Percentiles rank a stretch among this genome's conserved stretches.
phyloP scores from a whole-genome alignment of 1,140 invertebrate species.

The Physella acuta region DNA sequence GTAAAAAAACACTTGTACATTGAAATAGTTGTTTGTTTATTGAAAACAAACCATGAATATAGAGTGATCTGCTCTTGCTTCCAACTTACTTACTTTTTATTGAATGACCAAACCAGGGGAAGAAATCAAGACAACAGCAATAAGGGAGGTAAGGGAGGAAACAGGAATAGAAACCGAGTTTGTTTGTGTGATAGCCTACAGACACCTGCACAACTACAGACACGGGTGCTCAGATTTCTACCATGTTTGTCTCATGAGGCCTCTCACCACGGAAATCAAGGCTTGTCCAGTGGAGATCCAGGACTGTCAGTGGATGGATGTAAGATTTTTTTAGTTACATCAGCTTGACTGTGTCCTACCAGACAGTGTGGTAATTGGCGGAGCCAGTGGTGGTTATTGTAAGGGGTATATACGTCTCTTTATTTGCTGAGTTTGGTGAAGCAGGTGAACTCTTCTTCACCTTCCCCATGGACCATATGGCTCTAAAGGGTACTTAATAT shows the following conservation, averaged over 20 bases:
- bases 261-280: conserved; percentile 65
- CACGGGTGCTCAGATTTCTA: conserved; percentile 86
- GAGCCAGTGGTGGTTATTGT: no score
- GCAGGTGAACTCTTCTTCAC: neutral
- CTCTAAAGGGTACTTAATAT: neutral
- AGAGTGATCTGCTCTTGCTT: neutral
- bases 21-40: neutral
- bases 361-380: no score
- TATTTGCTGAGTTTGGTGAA: no score
- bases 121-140: conserved; percentile 75
- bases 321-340: no score
- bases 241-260: conserved; percentile 73
- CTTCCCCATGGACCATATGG: neutral
- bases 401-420: no score
- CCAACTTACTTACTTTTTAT: no score
- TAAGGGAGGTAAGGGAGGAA: conserved; percentile 86
- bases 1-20: neutral
- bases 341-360: no score
- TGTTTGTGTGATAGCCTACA: conserved; percentile 73
- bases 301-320: conserved; percentile 76
- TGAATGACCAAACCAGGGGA: conserved; percentile 69
- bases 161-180: conserved; percentile 80
- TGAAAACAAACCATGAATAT: neutral
- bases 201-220: conserved; percentile 69
- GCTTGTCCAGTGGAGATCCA: conserved; percentile 75